Conservation (phyloP, 2,888 invertebrate genomes). For the Platerodrilus igneus region DNA sequence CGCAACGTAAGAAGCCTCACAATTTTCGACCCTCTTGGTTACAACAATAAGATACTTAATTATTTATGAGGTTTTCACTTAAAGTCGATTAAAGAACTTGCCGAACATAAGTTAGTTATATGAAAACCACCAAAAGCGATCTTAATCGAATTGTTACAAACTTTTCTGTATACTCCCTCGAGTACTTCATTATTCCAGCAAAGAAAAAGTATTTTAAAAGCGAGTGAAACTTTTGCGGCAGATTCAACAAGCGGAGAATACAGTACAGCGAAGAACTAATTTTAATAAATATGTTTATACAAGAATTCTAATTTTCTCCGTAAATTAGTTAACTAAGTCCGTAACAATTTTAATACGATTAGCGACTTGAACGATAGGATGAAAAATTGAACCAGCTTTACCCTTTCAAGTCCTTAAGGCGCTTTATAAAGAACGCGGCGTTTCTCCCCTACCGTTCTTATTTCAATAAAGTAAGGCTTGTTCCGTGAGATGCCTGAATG, state of each 20-base stretch:
- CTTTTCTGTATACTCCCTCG: conserved; percentile 22
- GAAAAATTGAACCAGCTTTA: conserved; percentile 15
- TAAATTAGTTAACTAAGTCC: conserved; percentile 21
- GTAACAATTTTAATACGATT: conserved; percentile 19
- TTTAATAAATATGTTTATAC: conserved; percentile 22
- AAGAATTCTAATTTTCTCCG: conserved; percentile 20
- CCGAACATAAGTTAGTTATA: conserved; percentile 19
- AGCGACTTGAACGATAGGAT: conserved; percentile 15
- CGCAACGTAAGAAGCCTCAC: too few relatives aligned
- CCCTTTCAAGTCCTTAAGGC: too few relatives aligned
- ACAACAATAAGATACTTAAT: too few relatives aligned
- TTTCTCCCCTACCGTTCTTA: too few relatives aligned
- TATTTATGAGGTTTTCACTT: too few relatives aligned
- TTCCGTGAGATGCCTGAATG: too few relatives aligned
- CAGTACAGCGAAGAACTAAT: conserved; percentile 21
- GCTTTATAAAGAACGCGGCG: too few relatives aligned
- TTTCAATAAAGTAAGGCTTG: conserved; percentile 14
- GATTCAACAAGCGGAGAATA: conserved; percentile 14
- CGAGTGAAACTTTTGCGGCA: conserved; percentile 10
- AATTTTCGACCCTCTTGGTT: too few relatives aligned
- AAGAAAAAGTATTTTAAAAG: conserved; percentile 20
- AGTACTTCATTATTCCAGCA: conserved; percentile 18
- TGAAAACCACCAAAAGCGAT: conserved; percentile 22
- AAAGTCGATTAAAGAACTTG: too few relatives aligned
- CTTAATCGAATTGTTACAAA: conserved; percentile 25